Base-by-base conservation (phyloP, 2,113 vertebrate species). In the Phalacrocorax aristotelis region DNA sequence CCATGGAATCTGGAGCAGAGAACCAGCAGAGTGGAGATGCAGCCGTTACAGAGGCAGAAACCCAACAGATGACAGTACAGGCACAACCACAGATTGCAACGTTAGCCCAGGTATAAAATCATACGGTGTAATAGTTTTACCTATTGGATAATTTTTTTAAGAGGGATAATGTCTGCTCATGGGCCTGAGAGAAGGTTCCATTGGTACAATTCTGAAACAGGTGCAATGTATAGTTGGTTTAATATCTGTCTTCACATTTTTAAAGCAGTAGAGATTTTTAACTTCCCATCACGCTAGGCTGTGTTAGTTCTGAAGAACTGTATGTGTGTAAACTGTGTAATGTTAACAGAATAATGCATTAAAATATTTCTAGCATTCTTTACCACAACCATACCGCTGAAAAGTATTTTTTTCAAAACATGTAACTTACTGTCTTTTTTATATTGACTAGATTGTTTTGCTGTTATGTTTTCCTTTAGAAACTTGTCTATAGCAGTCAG, bases 1-100 rank as follows among this genome's bases (percentile, higher is more conserved):
- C 98, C 98, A 99, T 99, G 99, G 99, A 99, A 98, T 99, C 99
- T 98, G 99, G 98, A 98, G 98, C 99, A 98, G 99, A 99, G 97
- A 99, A 98, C 97, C 99, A 99, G 98, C 99, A 99, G 98, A 98
- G 99, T 98, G 99, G 99, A 97, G 99, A 99, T 98, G 98, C 99
- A 91, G 98, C 98, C 97, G 98, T 99, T 97, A 98, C 99, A 90
- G 99, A 99, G 97, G 98, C 99, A 96, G 99, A 99, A 97, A 98
- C 98, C 96, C 99, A 99, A 98, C 99, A 99, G 97, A 99, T 99
- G 97, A 98, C 98, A 94, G 98, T 98, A 95, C 98, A 98, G 96
- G 98, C 98, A 96, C 98, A 99, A 89, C 98, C 98, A 97, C 98
- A 99, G 98, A 99, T 99, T 98, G 98, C 99, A 96, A 99, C 99